Conservation (phyloP, 2,888 invertebrate species). For the Phasia obesa region DNA sequence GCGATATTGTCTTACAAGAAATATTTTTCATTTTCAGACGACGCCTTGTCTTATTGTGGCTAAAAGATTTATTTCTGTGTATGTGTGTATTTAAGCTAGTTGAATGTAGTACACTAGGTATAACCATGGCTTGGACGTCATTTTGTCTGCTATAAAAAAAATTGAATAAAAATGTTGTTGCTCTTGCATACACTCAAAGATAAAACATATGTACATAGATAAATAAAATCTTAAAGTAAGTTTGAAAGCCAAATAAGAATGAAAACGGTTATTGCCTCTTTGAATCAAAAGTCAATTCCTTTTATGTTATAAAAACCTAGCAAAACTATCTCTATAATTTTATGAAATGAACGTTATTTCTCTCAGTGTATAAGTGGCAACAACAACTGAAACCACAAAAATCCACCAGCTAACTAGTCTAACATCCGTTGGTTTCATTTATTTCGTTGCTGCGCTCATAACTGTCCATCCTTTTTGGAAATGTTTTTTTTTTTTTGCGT, state of each 20-base stretch:
- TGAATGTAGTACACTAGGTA: neutral
- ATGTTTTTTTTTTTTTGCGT: neutral
- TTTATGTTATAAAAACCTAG: no score
- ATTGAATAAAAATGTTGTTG: neutral
- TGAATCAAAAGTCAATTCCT: no score
- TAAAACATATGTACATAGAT: neutral
- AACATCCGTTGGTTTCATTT: conserved; percentile 42
- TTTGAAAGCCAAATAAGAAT: no score
- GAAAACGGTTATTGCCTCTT: no score
- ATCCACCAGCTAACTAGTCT: conserved; percentile 9
- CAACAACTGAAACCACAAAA: conserved; percentile 3
- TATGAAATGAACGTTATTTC: conserved; percentile 13
- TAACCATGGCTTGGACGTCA: conserved; percentile 45
- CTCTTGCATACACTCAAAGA: conserved; percentile 17
- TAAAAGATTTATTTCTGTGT: conserved; percentile 2
- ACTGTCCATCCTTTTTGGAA: conserved; percentile 30
- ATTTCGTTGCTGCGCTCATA: conserved; percentile 14
- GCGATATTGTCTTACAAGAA: conserved; percentile 5
- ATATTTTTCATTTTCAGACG: conserved; percentile 24
- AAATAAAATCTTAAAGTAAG: no score
- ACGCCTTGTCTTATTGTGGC: conserved; percentile 55
- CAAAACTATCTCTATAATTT: no score
- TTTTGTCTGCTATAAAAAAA: conserved; percentile 43
- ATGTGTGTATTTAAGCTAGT: conserved; percentile 14
- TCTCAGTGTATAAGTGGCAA: conserved; percentile 1